Evolutionary conservation across 2,797 vertebrate species (phyloP).

Genomic region (Propithecus deckenii): DNA sequence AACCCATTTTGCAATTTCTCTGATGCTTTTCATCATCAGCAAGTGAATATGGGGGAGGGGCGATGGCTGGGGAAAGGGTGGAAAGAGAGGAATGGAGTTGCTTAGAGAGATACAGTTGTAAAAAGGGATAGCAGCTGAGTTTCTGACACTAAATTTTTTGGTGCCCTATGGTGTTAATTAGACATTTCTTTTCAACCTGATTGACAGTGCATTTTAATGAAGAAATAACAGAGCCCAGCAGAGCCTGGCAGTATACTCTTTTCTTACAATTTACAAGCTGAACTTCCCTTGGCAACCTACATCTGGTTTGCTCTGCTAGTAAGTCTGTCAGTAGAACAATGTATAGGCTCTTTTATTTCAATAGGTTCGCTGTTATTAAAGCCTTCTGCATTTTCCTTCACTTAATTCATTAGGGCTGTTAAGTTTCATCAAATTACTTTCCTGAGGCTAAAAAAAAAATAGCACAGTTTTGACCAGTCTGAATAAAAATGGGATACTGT

Average conservation of each 20-base stretch:
- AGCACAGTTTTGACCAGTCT: neutral
- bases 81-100: neutral
- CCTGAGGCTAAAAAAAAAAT: conserved; percentile 54
- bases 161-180: conserved; percentile 69
- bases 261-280: conserved; percentile 63
- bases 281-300: conserved; percentile 64
- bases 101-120: conserved; percentile 59
- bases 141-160: conserved; percentile 61
- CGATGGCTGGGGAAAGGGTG: neutral
- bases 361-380: conserved; percentile 68
- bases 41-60: neutral
- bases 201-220: conserved; percentile 72
- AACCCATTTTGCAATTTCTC: conserved; percentile 50
- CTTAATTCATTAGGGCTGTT: conserved; percentile 67
- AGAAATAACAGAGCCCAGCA: conserved; percentile 57
- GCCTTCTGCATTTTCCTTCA: conserved; percentile 62
- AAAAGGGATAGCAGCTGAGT: conserved; percentile 51
- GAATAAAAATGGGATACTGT: conserved; percentile 13
- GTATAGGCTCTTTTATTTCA: conserved; percentile 54
- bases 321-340: conserved; percentile 65
- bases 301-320: conserved; percentile 51
- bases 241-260: conserved; percentile 44
- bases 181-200: conserved; percentile 73
- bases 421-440: conserved; percentile 61
- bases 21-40: conserved; percentile 55